Base-by-base conservation (phyloP, 2,888 invertebrate genomes). In the Drosophila sordidapex region DNA sequence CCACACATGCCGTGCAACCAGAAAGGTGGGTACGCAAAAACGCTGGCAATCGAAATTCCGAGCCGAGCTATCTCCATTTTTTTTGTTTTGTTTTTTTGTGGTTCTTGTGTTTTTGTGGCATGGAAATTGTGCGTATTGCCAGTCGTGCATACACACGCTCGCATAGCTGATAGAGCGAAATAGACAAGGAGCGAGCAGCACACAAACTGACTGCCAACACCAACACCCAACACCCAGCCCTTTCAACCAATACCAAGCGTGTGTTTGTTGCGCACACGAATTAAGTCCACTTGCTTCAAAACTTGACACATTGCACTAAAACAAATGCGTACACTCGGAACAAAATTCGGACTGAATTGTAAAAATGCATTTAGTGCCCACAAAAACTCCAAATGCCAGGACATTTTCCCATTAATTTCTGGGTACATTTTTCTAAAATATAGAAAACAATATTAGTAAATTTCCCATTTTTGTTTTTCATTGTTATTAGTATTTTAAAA, bases 1-100 rank as follows among this genome's bases (percentile, higher is more conserved):
- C 25, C 58, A 58, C 59, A 76, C 68, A 66, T 67, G 61, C 60
- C 60, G 38, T 62, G 66, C 74, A 72, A 59, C 67, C 77, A 69
- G 65, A 62, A 86, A 86, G 90, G 86, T 90, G 88, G 87, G 83
- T 89, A 89, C 90, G 87, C 79, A 90, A 86, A 86, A 90, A 90
- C 77, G 83, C 70, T 74, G 78, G 68, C 86, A 89, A 86, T 83
- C 87, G 89, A 90, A 85, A 85, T 85, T 76, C 71, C 73, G 75
- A 64, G 77, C 58, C 58, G 43, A 51, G 52, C 77, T 27, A 61
- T 57, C 51, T 54, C 38, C 43, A 29, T 35, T 48, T n/a, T 65
- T 18, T 46, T 8, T 7, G 40, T 52, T 48, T 43, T 18, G 38
- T 53, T 46, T 68, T 66, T 65, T 58, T 58, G 48, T 35, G 57